Base-by-base conservation (phyloP, 2,797 vertebrate species). In the Megaceryle alcyon region DNA sequence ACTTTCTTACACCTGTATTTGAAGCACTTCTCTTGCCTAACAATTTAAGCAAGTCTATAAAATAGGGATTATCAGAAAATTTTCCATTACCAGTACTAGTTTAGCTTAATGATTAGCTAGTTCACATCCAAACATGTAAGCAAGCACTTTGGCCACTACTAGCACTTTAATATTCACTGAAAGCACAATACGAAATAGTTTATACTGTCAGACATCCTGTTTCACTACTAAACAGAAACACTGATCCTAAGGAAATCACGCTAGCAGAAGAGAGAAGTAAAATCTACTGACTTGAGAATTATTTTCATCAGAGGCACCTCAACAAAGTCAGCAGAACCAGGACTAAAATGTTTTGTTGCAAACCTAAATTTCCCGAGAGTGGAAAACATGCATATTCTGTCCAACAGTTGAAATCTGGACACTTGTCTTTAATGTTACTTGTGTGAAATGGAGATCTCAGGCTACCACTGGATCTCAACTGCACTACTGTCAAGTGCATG, bases 401-500 rank as follows among this genome's bases (percentile, higher is more conserved):
- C 39, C 33, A 60, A 43, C 31, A 37, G 19, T n/a, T 43, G n/a
- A 64, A 75, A 21, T 28, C 41, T 20, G 7, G 53, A 56, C 0
- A 0, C 8, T n/a, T 69, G 39, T 48, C 69, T 68, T 26, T 63
- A 44, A 28, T 3, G 10, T 26, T 51, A 53, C 8, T 22, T 26
- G 22, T n/a, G 26, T 19, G 13, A 72, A 63, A 64, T 0, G 0
- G 17, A 59, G 11, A 31, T 5, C 8, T 44, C 21, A 3, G 6
- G 17, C 54, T 44, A 69, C 29, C 20, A 16, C 0, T 31, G 20
- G 28, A 73, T 44, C 39, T 57, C 66, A 59, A 12, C 10, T 2
- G 5, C 14, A 17, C 10, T 16, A 60, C 41, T 59, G 28, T 20
- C 14, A 53, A 78, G 17, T 9, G 23, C 5, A 3, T 19, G 9